phyloP scores from a whole-genome alignment of 1,140 invertebrate species.

The Pemphigus obesinymphae region DNA sequence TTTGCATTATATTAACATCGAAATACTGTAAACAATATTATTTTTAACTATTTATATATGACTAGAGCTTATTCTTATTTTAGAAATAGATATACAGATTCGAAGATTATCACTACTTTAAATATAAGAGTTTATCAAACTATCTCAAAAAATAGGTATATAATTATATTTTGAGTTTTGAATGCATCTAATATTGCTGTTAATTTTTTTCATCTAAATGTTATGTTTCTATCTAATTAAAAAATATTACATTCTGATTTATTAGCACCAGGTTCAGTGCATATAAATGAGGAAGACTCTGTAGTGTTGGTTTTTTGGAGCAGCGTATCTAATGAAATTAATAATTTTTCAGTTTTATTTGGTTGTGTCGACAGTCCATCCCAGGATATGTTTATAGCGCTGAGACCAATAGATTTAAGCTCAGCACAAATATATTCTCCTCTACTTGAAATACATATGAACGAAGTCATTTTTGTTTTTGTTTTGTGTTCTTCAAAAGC shows the following conservation, averaged over 20 bases:
- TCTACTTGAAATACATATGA: conserved; percentile 6
- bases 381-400: conserved; percentile 5
- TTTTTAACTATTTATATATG: not conserved
- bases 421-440: not conserved
- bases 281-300: not conserved
- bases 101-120: not conserved
- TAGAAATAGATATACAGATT: not conserved
- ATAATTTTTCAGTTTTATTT: not conserved
- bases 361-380: not conserved
- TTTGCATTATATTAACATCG: not conserved
- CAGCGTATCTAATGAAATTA: not conserved
- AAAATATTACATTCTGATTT: not conserved
- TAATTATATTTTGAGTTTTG: not conserved
- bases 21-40: not conserved
- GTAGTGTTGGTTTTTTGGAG: not conserved
- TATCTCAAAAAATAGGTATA: not conserved
- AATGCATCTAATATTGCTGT: not conserved
- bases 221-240: not conserved
- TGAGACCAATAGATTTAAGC: not conserved
- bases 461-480: not conserved
- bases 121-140: not conserved
- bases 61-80: not conserved
- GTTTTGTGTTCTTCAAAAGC: not conserved
- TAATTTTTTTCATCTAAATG: not conserved
- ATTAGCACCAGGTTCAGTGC: not conserved